Base-by-base conservation (phyloP, 2,113 vertebrate species). In the Pelmatolapia mariae region DNA sequence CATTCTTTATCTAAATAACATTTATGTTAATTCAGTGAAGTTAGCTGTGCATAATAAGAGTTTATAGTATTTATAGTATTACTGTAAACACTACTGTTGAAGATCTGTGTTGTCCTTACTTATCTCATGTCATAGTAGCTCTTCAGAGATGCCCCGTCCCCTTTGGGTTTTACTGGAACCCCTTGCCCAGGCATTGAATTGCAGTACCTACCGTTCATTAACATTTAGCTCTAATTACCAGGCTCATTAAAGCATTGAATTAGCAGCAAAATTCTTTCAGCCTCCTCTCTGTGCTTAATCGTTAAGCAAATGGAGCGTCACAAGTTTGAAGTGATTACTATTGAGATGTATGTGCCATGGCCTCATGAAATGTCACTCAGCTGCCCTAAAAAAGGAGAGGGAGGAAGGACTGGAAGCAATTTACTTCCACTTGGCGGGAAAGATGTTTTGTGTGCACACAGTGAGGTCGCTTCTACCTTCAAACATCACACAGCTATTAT, bases 221-320 rank as follows among this genome's bases (percentile, higher is more conserved):
- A 94, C 95, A 95, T 96, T 95, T 95, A 95, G 85, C 92, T 91
- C 91, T 95, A 96, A 96, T 96, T 96, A 96, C 91, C 89, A 89
- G 92, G 88, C 93, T 95, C 95, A 95, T 95, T 96, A 95, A 96
- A 95, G 95, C 95, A 86, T 93, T 85, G 91, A 94, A 96, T 96
- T 95, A 95, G 89, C 91, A 89, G 93, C 92, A 91, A 92, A 89
- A 94, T 92, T 91, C 89, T 85, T 92, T 89, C 89, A 89, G 88
- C 90, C 93, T 93, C 85, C 92, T 94, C 91, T 86, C 81, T 89
- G 89, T 80, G 89, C 91, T 95, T 92, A 94, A 96, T 96, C 92
- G 91, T 96, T 94, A 95, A 94, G 89, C 90, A 95, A 96, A 96
- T 95, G 95, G 94, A 89, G 94, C 94, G 33, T 95, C 83, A 80